Conservation (phyloP, 1,140 invertebrate species). For the Drosophila micromelanica region DNA sequence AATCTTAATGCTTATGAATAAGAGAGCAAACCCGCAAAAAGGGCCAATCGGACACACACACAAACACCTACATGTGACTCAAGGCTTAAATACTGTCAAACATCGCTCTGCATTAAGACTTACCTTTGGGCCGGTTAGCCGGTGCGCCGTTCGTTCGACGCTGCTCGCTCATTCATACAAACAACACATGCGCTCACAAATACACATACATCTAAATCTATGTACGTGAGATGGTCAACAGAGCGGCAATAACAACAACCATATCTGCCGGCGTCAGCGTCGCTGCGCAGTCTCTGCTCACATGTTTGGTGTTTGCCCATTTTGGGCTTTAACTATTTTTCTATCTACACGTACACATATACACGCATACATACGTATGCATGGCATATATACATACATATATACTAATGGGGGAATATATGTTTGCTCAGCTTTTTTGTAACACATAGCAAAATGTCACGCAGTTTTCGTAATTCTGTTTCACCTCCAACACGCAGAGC, state of each 20-base stretch:
- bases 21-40: conserved; percentile 45
- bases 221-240: conserved; percentile 42
- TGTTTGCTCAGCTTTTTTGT: conserved; percentile 36
- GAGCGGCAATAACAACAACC: conserved; percentile 47
- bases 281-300: conserved; percentile 51
- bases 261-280: conserved; percentile 30
- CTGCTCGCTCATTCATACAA: conserved; percentile 62
- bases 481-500: background rate
- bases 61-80: conserved; percentile 51
- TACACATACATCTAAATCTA: conserved; percentile 27
- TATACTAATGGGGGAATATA: conserved; percentile 23
- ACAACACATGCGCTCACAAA: conserved; percentile 46
- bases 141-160: conserved; percentile 30
- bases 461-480: conserved; percentile 42
- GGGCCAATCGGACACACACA: conserved; percentile 44
- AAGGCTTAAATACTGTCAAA: conserved; percentile 53
- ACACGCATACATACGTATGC: too few species aligned
- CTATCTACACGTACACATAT: conserved; percentile 20
- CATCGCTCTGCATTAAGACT: conserved; percentile 22
- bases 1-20: conserved; percentile 29
- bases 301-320: conserved; percentile 70
- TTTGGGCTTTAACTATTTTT: conserved; percentile 57
- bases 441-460: conserved; percentile 66
- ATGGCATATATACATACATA: too few species aligned
- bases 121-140: conserved; percentile 53